These are phyloP conservation scores for Parauchenoglanis punctatus DNA, from an alignment of 2,797 vertebrate species.

Conservation along the genomic window DNA sequence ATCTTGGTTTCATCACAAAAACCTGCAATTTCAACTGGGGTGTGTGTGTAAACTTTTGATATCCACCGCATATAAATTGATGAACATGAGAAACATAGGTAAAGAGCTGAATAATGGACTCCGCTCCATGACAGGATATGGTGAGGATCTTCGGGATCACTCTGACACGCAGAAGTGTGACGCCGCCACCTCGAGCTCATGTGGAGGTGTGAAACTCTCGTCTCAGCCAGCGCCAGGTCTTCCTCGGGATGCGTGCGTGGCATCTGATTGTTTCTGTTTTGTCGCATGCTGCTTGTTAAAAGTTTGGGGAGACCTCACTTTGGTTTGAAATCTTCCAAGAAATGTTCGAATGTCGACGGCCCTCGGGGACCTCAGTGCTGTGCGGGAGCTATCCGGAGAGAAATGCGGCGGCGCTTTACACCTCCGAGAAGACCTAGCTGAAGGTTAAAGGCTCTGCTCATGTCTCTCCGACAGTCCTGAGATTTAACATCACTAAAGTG, in stretches of 20 bases:
- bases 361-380: background rate
- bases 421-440: background rate
- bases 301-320: background rate
- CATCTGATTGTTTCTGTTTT: background rate
- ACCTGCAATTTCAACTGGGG: background rate
- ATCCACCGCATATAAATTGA: background rate
- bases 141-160: too few species aligned
- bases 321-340: background rate
- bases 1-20: background rate
- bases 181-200: background rate
- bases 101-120: background rate
- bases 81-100: too few species aligned
- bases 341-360: background rate
- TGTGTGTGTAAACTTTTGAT: background rate
- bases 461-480: background rate
- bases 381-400: background rate
- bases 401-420: background rate
- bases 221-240: background rate
- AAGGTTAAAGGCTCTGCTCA: background rate
- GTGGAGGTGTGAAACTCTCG: background rate
- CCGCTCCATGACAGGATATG: background rate
- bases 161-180: background rate
- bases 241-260: background rate
- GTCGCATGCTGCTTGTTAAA: background rate
- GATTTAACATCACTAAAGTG: background rate